Conservation (phyloP, 1,140 invertebrate species). For the Limonius californicus region DNA sequence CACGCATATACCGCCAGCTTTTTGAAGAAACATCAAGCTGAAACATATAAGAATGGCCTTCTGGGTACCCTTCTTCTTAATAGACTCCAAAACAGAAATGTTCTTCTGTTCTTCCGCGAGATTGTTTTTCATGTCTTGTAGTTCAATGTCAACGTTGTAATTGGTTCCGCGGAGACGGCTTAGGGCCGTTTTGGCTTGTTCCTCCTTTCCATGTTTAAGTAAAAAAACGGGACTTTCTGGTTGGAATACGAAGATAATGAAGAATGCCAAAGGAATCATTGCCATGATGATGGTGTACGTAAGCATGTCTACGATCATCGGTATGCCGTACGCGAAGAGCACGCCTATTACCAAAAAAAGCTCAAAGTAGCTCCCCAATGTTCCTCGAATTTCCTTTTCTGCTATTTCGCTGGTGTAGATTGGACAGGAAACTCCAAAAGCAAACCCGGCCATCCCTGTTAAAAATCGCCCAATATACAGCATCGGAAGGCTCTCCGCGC, state of each 20-base stretch:
- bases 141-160: constrained; percentile 60
- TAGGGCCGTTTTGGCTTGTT: constrained; percentile 62
- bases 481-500: no score
- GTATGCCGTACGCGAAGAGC: constrained; percentile 54
- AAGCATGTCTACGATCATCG: constrained; percentile 45
- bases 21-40: constrained; percentile 67
- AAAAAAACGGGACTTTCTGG: constrained; percentile 64
- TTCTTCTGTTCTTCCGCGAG: constrained; percentile 44
- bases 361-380: no score
- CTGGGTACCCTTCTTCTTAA: constrained; percentile 49
- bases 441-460: no score
- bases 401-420: no score
- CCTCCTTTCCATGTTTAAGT: constrained; percentile 54
- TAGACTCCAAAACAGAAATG: constrained; percentile 45
- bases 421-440: no score
- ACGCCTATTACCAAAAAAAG: no score
- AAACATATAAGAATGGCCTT: constrained; percentile 55
- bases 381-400: no score
- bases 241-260: constrained; percentile 56
- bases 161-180: constrained; percentile 59
- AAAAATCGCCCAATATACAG: no score
- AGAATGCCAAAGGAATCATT: constrained; percentile 56
- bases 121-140: constrained; percentile 49
- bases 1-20: constrained; percentile 60
- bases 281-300: constrained; percentile 55